phyloP scores from a whole-genome alignment of 2,113 vertebrate species.

The Pseudonaja textilis region DNA sequence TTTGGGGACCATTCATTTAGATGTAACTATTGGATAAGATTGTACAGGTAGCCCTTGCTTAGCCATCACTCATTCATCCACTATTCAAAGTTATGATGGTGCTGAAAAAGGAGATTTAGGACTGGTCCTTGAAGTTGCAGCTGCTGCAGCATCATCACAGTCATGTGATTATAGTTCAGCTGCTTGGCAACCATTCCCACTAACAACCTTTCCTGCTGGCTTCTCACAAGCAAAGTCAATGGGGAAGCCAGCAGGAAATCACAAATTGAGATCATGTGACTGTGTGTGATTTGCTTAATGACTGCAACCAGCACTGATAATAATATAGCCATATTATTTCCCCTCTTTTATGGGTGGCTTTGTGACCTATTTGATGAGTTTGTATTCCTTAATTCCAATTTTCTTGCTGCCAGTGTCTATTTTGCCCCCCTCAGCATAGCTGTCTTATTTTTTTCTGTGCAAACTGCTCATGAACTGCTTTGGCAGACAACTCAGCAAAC shows the following conservation, averaged over 20 bases:
- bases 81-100: background rate
- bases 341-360: conserved; percentile 42
- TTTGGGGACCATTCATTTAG: background rate
- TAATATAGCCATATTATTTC: conserved; percentile 22
- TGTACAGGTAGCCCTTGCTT: background rate
- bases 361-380: conserved; percentile 42
- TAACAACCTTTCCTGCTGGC: background rate
- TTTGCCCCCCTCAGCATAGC: conserved; percentile 14
- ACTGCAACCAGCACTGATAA: background rate
- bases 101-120: background rate
- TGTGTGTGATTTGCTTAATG: background rate
- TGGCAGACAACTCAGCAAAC: conserved; percentile 30
- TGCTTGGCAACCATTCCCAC: background rate
- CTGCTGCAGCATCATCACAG: background rate
- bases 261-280: background rate
- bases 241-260: background rate
- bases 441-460: conserved; percentile 9
- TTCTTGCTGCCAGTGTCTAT: background rate
- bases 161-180: background rate
- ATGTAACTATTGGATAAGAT: background rate
- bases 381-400: conserved; percentile 20
- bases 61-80: background rate
- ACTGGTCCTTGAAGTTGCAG: background rate
- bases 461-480: conserved; percentile 25
- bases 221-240: background rate